Evolutionary conservation across 2,888 invertebrate genomes (phyloP).

Genomic region (Epistrophe grossulariae): DNA sequence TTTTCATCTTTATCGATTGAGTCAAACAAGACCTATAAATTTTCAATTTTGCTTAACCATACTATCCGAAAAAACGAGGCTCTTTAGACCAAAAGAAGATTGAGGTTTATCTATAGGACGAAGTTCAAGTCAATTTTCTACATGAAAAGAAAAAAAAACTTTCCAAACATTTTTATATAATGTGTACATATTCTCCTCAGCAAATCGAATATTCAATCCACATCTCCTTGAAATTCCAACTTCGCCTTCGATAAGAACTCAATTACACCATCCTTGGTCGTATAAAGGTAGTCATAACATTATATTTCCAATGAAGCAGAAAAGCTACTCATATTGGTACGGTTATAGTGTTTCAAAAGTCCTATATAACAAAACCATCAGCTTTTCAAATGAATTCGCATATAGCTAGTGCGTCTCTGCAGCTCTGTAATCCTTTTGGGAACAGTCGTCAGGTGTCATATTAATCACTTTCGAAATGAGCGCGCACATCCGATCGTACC

Average conservation of each 20-base stretch:
- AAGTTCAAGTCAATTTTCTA: slow-evolving; percentile 22
- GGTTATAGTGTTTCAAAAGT: slow-evolving; percentile 17
- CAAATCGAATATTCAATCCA: slow-evolving; percentile 16
- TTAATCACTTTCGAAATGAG: slow-evolving; percentile 52
- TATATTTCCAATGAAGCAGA: slow-evolving; percentile 21
- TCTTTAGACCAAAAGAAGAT: neutral
- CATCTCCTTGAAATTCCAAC: slow-evolving; percentile 1
- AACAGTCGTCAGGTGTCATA: slow-evolving; percentile 61
- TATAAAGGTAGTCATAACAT: slow-evolving; percentile 17
- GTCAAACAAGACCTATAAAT: neutral
- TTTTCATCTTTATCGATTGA: neutral
- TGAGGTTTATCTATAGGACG: neutral
- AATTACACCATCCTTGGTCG: neutral
- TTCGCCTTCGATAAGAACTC: slow-evolving; percentile 9
- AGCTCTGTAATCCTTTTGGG: slow-evolving; percentile 23
- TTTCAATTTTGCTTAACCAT: neutral
- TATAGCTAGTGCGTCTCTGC: neutral
- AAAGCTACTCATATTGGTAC: slow-evolving; percentile 20
- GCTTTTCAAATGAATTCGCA: slow-evolving; percentile 25
- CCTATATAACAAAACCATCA: neutral
- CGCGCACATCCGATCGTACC: neutral
- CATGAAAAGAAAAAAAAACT: slow-evolving; percentile 9
- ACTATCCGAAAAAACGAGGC: neutral
- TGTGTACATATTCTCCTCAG: neutral
- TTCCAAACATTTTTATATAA: neutral